Conservation (phyloP, 2,113 vertebrate species). For the Platichthys flesus region DNA sequence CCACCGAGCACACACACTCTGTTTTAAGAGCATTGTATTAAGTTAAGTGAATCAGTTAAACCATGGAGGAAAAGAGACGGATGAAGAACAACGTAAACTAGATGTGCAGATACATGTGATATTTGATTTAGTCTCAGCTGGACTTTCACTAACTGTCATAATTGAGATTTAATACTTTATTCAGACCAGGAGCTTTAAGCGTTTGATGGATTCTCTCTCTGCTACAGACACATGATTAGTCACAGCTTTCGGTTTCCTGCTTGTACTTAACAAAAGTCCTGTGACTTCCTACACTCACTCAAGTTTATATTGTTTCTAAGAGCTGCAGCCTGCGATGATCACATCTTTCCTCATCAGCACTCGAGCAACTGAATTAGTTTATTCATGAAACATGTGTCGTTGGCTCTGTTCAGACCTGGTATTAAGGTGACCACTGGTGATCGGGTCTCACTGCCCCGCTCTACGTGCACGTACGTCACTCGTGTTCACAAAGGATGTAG, state of each 20-base stretch:
- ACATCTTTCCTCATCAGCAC: neutral
- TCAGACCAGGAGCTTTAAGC: neutral
- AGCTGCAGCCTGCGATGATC: neutral
- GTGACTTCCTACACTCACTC: neutral
- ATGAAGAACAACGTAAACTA: slow-evolving; percentile 5
- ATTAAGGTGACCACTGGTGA: neutral
- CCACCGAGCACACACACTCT: slow-evolving; percentile 29
- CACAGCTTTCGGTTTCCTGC: slow-evolving; percentile 3
- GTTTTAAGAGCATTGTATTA: slow-evolving; percentile 35
- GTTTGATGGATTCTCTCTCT: neutral
- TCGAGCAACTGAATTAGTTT: neutral
- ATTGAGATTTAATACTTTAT: neutral
- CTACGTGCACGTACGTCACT: too few species aligned
- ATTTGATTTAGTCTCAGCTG: neutral
- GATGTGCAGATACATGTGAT: neutral
- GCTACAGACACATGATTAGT: slow-evolving; percentile 5
- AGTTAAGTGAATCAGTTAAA: slow-evolving; percentile 21
- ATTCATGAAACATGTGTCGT: neutral
- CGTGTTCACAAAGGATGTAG: too few species aligned
- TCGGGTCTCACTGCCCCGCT: too few species aligned
- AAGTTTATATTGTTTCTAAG: neutral
- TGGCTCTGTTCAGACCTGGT: neutral
- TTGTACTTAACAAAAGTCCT: neutral
- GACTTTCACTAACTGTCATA: neutral
- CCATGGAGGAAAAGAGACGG: slow-evolving; percentile 1